These are phyloP conservation scores for Thymelicus acteon DNA, from an alignment of 2,888 invertebrate species.

Conservation along the genomic window DNA sequence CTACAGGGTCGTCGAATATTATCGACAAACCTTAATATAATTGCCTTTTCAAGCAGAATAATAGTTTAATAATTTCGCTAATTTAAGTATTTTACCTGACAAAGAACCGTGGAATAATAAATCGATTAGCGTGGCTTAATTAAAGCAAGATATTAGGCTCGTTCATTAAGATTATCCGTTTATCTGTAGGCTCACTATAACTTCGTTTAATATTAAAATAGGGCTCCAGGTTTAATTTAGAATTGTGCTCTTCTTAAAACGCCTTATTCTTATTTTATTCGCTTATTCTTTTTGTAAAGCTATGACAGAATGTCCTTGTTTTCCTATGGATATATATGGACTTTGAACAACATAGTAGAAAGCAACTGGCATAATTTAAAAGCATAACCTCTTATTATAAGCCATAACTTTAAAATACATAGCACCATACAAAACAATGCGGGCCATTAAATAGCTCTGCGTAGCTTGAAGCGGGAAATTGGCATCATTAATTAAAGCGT, in stretches of 20 bases:
- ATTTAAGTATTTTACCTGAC: neutral
- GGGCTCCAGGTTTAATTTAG: neutral
- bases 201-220: neutral
- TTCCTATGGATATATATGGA: no score
- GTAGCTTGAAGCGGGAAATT: neutral
- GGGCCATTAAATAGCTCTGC: constrained; percentile 4
- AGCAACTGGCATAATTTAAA: no score
- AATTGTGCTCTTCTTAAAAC: neutral
- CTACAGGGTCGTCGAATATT: no score
- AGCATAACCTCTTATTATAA: neutral
- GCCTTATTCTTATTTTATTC: no score
- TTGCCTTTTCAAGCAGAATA: no score
- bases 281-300: no score
- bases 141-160: constrained; percentile 4
- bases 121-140: constrained; percentile 6
- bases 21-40: no score
- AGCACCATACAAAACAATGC: neutral
- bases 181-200: neutral
- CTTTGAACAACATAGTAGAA: no score
- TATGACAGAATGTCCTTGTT: neutral
- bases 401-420: neutral
- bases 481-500: constrained; percentile 2
- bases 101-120: neutral
- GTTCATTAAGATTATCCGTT: constrained; percentile 5
- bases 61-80: neutral